Evolutionary conservation across 2,888 invertebrate genomes (phyloP).

Genomic region (Melanostoma mellinum): DNA sequence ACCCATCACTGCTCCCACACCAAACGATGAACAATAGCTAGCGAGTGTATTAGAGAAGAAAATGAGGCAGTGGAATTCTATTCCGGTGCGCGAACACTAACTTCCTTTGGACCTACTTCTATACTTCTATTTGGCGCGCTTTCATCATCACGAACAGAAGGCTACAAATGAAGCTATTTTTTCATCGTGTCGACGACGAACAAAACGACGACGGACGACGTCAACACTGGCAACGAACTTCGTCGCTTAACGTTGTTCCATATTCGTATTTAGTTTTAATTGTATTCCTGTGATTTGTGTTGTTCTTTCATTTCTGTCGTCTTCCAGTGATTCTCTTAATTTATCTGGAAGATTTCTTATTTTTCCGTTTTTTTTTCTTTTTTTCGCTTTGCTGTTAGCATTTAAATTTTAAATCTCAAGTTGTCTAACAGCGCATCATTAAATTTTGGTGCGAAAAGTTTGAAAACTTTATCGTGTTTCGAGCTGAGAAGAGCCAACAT

Average conservation of each 20-base stretch:
- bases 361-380: constrained; percentile 23
- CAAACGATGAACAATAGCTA: constrained; percentile 17
- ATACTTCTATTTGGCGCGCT: not conserved
- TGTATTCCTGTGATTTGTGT: constrained; percentile 62
- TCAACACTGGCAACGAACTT: constrained; percentile 31
- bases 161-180: constrained; percentile 64
- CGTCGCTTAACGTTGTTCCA: constrained; percentile 16
- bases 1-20: not conserved
- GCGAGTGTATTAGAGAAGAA: constrained; percentile 46
- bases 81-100: constrained; percentile 52
- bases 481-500: not conserved
- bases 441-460: constrained; percentile 37
- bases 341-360: constrained; percentile 19
- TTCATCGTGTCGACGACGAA: not conserved
- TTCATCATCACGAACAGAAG: constrained; percentile 34
- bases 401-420: constrained; percentile 37
- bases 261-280: constrained; percentile 62
- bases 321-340: constrained; percentile 30
- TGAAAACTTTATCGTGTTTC: constrained; percentile 28
- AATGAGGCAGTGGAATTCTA: constrained; percentile 45
- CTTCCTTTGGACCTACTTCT: constrained; percentile 41
- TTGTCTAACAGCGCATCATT: constrained; percentile 40
- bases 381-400: constrained; percentile 26
- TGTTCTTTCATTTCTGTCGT: constrained; percentile 22
- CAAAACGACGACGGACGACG: constrained; percentile 2